These are phyloP conservation scores for Babyrousa celebensis DNA, from an alignment of 2,797 vertebrate genomes.

Conservation along the genomic window DNA sequence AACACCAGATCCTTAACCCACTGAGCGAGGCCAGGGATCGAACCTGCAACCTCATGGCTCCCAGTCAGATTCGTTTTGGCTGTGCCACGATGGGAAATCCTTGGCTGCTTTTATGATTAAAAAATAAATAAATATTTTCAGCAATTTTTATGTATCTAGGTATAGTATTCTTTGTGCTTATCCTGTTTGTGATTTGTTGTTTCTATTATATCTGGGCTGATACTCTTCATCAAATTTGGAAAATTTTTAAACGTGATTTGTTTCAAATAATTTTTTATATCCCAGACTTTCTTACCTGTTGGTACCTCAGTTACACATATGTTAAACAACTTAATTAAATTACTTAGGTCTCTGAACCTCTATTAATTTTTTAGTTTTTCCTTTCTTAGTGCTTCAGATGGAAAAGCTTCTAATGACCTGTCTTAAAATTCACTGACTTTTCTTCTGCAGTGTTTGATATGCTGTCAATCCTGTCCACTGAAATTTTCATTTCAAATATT, in stretches of 20 bases:
- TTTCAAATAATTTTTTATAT: neutral
- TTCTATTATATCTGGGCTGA: neutral
- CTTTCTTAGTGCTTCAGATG: neutral
- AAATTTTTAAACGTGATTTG: neutral
- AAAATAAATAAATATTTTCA: neutral
- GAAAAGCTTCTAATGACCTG: neutral
- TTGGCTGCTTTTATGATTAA: neutral
- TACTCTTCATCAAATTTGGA: neutral
- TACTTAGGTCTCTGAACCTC: neutral
- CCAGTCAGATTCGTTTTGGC: too few relatives aligned
- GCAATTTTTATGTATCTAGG: neutral
- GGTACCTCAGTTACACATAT: neutral
- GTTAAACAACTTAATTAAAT: neutral
- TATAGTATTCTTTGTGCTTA: neutral
- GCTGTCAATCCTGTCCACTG: neutral
- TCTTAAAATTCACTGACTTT: neutral
- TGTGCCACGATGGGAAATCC: too few relatives aligned
- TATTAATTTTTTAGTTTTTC: neutral
- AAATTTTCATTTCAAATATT: neutral
- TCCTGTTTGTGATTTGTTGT: neutral
- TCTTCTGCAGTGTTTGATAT: neutral
- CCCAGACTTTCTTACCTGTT: neutral
- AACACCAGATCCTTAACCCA: too few relatives aligned
- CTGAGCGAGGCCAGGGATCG: too few relatives aligned
- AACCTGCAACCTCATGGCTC: too few relatives aligned